Base-by-base conservation (phyloP, 2,888 invertebrate species). In the Embidobia sp. region DNA sequence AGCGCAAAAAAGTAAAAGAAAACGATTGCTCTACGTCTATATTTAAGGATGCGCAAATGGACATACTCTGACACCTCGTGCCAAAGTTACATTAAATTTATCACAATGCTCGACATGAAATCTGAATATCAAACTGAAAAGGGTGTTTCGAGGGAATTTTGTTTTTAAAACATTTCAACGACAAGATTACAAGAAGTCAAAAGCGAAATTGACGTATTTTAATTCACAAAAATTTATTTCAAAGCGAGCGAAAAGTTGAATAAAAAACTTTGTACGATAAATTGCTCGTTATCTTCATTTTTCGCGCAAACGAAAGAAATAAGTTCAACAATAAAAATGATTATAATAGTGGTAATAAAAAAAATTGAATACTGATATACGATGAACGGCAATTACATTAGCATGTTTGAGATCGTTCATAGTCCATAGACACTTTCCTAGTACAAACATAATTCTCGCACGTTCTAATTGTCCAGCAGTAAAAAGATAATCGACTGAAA, bases 341-440 rank as follows among this genome's bases (percentile, higher is more conserved):
- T 22, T 22, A 22, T 6, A 22, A 6, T 22, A 22, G 10, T 2
- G 3, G 33, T 1, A 33, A 33, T 11, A 2, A 33, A 33, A 33
- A 10, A 33, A 10, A 2, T 59, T 19, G 6, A 33, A 33, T 33
- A 5, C 22, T n/a, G 35, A 42, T 61, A 63, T 16, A 27, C 6
- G 22, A 26, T 40, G 44, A 46, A 10, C 31, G 10, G 31, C 33
- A 40, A 48, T 57, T 55, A 16, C 49, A 42, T 69, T 67, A 31
- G 26, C 29, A 42, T 48, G 18, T 49, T 40, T 31, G 29, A 48
- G 57, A 49, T 57, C 49, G 57, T 57, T 49, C 57, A 49, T 57
- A 69, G 67, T 69, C 67, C 67, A 42, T 42, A 64, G 19, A 27
- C 46, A 29, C 55, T 67, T 67, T 67, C 48, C 55, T 69, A 59